A percentile compares a stretch with the other conserved stretches of the same genome.
Conservation (phyloP, 2,888 invertebrate genomes). For the Blastobasis lacticolella region DNA sequence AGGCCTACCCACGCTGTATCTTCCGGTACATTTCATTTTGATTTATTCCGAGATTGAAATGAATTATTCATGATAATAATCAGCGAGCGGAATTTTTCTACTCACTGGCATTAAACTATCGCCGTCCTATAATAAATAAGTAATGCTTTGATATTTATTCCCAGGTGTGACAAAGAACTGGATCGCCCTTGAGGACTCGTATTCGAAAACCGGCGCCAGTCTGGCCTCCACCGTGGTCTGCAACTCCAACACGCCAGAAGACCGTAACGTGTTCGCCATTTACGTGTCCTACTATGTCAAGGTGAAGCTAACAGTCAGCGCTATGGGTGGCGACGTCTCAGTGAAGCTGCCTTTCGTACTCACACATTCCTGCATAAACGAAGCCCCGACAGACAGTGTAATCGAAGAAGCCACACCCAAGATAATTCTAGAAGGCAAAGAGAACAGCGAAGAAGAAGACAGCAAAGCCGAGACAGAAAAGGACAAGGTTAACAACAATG, state of each 20-base stretch:
- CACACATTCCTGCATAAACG: conserved; percentile 81
- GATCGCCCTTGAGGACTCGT: conserved; percentile 92
- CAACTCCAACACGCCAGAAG: conserved; percentile 75
- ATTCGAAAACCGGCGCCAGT: conserved; percentile 79
- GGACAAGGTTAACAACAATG: conserved; percentile 55
- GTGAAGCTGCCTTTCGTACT: conserved; percentile 86
- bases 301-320: conserved; percentile 85
- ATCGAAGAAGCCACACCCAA: conserved; percentile 64
- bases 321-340: conserved; percentile 86
- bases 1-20: too few species aligned
- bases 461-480: conserved; percentile 47
- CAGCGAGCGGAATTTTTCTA: too few species aligned
- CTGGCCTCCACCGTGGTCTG: conserved; percentile 76
- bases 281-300: conserved; percentile 94
- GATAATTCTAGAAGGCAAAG: conserved; percentile 64
- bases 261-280: conserved; percentile 90
- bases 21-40: too few species aligned
- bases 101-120: too few species aligned
- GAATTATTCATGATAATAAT: neutral
- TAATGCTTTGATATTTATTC: conserved; percentile 11
- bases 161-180: conserved; percentile 89
- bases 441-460: conserved; percentile 60
- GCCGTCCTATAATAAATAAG: neutral
- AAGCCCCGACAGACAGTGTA: conserved; percentile 73
- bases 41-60: too few species aligned